A percentile compares a stretch with the other conserved stretches of the same genome.
phyloP scores from a whole-genome alignment of 2,888 invertebrate species.

The Boloria selene region DNA sequence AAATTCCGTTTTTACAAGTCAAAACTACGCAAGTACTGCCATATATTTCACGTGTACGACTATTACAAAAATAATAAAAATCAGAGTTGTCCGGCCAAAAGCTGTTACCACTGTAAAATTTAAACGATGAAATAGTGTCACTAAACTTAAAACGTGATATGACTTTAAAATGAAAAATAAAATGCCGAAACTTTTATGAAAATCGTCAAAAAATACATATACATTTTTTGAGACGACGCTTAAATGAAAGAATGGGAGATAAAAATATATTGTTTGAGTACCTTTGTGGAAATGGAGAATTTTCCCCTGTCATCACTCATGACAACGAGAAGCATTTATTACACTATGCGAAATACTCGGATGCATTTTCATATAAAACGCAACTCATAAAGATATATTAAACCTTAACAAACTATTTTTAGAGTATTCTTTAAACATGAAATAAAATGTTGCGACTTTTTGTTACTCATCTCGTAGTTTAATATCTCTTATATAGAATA shows the following conservation, averaged over 20 bases:
- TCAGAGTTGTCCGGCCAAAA: conserved; percentile 20
- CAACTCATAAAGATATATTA: conserved; percentile 5
- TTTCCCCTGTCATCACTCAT: conserved; percentile 27
- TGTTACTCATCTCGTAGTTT: too few relatives aligned
- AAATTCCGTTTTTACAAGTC: not conserved
- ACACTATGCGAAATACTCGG: conserved; percentile 12
- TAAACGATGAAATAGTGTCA: conserved; percentile 33
- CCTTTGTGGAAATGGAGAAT: conserved; percentile 27
- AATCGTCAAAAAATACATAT: conserved; percentile 30
- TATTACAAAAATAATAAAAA: conserved; percentile 21
- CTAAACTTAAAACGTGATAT: conserved; percentile 26
- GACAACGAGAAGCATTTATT: conserved; percentile 28
- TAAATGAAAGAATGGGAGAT: conserved; percentile 34
- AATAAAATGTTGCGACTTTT: too few relatives aligned
- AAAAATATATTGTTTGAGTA: conserved; percentile 38
- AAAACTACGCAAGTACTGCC: not conserved
- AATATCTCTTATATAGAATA: too few relatives aligned
- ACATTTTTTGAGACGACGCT: conserved; percentile 26
- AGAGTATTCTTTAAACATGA: not conserved
- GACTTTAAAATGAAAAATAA: conserved; percentile 32
- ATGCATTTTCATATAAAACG: conserved; percentile 15
- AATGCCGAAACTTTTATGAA: conserved; percentile 33
- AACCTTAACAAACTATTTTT: not conserved
- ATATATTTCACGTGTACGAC: conserved; percentile 1
- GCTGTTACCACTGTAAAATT: conserved; percentile 28